Evolutionary conservation across 2,888 invertebrate genomes (phyloP).

Genomic region (Panzeria rudis): DNA sequence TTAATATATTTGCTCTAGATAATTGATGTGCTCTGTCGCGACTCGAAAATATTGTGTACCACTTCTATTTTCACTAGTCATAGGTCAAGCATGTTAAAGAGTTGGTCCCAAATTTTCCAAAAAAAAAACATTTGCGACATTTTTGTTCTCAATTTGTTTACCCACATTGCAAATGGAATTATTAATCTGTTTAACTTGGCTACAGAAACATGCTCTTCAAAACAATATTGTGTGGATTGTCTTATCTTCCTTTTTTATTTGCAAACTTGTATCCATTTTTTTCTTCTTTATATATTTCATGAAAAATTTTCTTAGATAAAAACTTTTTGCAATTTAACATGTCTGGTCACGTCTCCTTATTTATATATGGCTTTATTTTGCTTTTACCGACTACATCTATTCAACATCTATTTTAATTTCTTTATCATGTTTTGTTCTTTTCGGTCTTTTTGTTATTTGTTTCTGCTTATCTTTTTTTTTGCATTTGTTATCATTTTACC

Average conservation of each 20-base stretch:
- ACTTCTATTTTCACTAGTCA: no score
- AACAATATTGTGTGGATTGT: constrained; percentile 49
- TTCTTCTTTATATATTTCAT: background rate
- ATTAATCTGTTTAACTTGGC: constrained; percentile 62
- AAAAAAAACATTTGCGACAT: no score
- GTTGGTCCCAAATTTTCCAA: no score
- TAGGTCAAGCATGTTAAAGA: no score
- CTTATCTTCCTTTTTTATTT: constrained; percentile 16
- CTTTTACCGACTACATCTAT: constrained; percentile 12
- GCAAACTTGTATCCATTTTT: background rate
- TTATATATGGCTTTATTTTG: constrained; percentile 30
- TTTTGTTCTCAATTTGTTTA: no score
- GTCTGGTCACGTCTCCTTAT: constrained; percentile 69
- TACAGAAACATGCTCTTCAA: constrained; percentile 6
- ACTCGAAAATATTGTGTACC: no score
- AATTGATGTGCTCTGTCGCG: no score
- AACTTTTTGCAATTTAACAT: constrained; percentile 63
- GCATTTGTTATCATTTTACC: constrained; percentile 41
- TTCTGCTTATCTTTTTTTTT: background rate
- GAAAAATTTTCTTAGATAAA: constrained; percentile 55
- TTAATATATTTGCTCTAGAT: no score
- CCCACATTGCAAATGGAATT: constrained; percentile 26
- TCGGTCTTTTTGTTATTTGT: background rate
- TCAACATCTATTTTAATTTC: constrained; percentile 51
- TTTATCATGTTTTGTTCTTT: constrained; percentile 15